A percentile compares a stretch with the other conserved stretches of the same genome.
These are phyloP conservation scores for Macropus fuliginosus DNA, from an alignment of 2,797 vertebrate genomes.

Conservation along the genomic window DNA sequence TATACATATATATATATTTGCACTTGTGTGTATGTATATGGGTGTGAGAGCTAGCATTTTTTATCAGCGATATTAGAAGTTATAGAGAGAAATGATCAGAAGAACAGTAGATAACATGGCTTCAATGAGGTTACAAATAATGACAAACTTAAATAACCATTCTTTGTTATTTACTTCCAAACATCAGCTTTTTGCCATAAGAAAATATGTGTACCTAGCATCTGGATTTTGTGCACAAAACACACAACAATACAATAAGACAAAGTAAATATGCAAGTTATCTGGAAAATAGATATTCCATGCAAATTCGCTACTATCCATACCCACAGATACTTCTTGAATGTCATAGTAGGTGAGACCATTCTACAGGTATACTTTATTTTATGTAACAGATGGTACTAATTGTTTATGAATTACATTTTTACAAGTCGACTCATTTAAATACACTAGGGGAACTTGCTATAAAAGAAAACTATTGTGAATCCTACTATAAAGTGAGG, in stretches of 20 bases:
- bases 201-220: not conserved
- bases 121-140: not conserved
- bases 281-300: not conserved
- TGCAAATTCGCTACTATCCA: not conserved
- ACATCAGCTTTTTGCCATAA: not conserved
- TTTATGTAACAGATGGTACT: not conserved
- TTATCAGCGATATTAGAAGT: not conserved
- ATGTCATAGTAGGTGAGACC: not conserved
- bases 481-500: not conserved
- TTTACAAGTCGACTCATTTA: not conserved
- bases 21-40: too few relatives aligned
- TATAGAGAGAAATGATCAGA: not conserved
- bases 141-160: not conserved
- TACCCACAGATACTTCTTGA: not conserved
- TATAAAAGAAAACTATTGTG: not conserved
- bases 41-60: not conserved
- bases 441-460: not conserved
- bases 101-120: not conserved
- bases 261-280: not conserved
- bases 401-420: not conserved
- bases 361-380: not conserved
- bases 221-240: not conserved
- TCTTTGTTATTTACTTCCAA: not conserved
- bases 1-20: too few relatives aligned
- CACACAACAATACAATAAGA: not conserved